Percentiles rank a stretch among this genome's conserved stretches.
Conservation (phyloP, 2,797 vertebrate genomes). For the Serranus cabrilla region DNA sequence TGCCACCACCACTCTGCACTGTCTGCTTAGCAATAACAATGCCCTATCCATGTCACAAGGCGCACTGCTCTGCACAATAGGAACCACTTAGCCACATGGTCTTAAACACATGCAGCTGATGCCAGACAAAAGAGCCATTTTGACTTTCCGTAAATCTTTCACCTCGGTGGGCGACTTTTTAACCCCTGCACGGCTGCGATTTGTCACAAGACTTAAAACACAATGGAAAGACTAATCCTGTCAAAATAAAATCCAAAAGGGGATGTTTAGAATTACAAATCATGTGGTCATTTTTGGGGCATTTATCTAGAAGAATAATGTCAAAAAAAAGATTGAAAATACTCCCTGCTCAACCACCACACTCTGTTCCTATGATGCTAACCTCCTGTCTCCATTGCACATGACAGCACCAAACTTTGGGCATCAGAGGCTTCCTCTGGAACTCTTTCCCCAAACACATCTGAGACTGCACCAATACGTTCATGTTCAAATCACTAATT, state of each 20-base stretch:
- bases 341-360: too few relatives aligned
- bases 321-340: neutral
- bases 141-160: slow-evolving; percentile 55
- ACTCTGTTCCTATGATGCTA: too few relatives aligned
- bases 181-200: slow-evolving; percentile 30
- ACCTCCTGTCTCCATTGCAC: too few relatives aligned
- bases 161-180: slow-evolving; percentile 55
- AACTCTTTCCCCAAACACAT: too few relatives aligned
- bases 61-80: slow-evolving; percentile 59
- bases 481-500: too few relatives aligned
- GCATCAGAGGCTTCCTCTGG: too few relatives aligned
- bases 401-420: too few relatives aligned
- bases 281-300: slow-evolving; percentile 27
- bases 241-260: slow-evolving; percentile 18
- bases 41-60: slow-evolving; percentile 75
- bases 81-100: slow-evolving; percentile 56
- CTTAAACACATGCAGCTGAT: slow-evolving; percentile 62
- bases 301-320: neutral
- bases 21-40: slow-evolving; percentile 71
- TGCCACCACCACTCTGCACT: slow-evolving; percentile 48
- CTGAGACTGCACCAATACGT: too few relatives aligned
- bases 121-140: slow-evolving; percentile 55
- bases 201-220: slow-evolving; percentile 48
- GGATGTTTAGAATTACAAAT: slow-evolving; percentile 36
- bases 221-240: slow-evolving; percentile 43